These are phyloP conservation scores for Pterophyllum scalare DNA, from an alignment of 2,113 vertebrate genomes.

Conservation along the genomic window DNA sequence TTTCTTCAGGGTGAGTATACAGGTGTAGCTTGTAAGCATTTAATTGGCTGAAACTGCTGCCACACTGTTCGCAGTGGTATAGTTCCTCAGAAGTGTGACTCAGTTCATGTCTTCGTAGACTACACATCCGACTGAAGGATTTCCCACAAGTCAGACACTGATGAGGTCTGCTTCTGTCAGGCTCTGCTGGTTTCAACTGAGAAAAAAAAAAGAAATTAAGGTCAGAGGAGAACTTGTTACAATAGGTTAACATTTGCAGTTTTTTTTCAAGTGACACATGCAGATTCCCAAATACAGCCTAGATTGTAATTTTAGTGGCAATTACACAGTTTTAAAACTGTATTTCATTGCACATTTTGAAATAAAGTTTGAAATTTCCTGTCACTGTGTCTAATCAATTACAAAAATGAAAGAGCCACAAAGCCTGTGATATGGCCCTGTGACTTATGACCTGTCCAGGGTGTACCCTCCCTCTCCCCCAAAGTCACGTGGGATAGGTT, in stretches of 20 bases:
- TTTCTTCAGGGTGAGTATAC: constrained; percentile 21
- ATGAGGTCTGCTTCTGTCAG: constrained; percentile 28
- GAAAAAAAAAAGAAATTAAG: neutral
- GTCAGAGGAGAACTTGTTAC: neutral
- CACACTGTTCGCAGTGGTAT: constrained; percentile 34
- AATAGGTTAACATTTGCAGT: neutral
- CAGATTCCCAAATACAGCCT: neutral
- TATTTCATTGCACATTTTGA: neutral
- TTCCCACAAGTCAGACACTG: constrained; percentile 36
- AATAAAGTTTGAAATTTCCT: neutral
- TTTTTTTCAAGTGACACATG: neutral
- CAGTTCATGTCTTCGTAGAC: constrained; percentile 36
- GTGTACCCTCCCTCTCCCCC: neutral
- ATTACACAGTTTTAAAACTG: neutral
- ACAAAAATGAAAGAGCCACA: neutral
- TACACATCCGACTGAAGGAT: constrained; percentile 36
- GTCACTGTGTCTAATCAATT: neutral
- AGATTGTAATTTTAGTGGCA: neutral
- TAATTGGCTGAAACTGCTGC: constrained; percentile 16
- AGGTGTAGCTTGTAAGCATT: constrained; percentile 8
- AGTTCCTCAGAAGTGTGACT: constrained; percentile 16
- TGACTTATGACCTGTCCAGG: neutral
- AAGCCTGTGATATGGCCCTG: neutral
- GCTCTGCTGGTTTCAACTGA: neutral
- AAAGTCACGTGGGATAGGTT: neutral